A percentile compares a stretch with the other conserved stretches of the same genome.
These are phyloP conservation scores for Clarias macrocephalus DNA, from an alignment of 2,113 vertebrate genomes.

Conservation along the genomic window DNA sequence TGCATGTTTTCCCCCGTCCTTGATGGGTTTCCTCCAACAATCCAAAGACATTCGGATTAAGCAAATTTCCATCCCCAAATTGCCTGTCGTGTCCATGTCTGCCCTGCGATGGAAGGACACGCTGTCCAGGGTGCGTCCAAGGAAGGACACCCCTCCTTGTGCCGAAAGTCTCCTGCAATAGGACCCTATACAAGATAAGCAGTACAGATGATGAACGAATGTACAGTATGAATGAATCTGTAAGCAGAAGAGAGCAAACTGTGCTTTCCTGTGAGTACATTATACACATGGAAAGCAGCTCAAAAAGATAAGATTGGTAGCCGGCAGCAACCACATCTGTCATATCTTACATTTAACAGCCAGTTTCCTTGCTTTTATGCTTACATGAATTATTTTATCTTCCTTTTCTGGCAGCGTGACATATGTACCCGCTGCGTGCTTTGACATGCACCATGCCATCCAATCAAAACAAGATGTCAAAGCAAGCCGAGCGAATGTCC, in stretches of 20 bases:
- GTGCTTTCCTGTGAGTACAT: neutral
- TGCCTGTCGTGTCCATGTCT: too few species aligned
- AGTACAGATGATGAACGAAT: too few species aligned
- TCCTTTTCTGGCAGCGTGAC: constrained; percentile 38
- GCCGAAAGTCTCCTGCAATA: too few species aligned
- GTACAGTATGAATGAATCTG: too few species aligned
- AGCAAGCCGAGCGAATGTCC: neutral
- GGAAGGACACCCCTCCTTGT: too few species aligned
- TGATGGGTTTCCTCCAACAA: too few species aligned
- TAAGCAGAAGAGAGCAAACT: neutral
- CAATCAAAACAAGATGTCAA: constrained; percentile 17
- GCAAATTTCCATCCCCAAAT: too few species aligned
- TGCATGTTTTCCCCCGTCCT: too few species aligned
- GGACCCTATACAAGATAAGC: too few species aligned
- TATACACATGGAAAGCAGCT: neutral
- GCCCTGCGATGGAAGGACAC: too few species aligned
- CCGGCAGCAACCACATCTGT: neutral
- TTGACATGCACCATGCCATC: constrained; percentile 43
- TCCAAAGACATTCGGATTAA: too few species aligned
- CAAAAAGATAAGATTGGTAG: neutral
- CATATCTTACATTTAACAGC: neutral
- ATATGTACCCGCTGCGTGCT: constrained; percentile 49
- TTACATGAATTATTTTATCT: neutral
- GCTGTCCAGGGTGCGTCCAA: too few species aligned
- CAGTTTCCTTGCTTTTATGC: neutral